Evolutionary conservation across 2,888 invertebrate genomes (phyloP), one percentile per base, ranked within the genome.

Genomic region (Callyntrura sp.): DNA sequence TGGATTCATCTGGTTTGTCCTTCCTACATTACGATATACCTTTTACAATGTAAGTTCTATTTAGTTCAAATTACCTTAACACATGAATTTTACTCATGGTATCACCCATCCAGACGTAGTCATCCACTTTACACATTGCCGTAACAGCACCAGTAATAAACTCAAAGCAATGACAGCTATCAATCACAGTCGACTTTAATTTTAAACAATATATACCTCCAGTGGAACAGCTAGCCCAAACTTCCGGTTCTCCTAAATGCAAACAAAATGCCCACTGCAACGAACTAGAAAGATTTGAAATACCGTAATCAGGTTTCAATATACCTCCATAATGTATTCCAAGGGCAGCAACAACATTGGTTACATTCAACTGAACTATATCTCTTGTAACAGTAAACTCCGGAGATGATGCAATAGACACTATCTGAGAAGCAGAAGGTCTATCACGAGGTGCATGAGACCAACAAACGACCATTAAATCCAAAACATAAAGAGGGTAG

Each of bases 401-500:
- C 0, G 99, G 98, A 1, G 98, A 98, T 1, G 97, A 97, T 0
- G 97, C 97, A 90, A 98, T 97, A 1, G 97, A 97, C n/a, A 98
- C 98, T 35, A 99, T 97, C 94, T 99, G 98, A 93, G 98, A 98
- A 5, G 99, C 98, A 0, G 98, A 97, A 0, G 99, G 99, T 8
- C 99, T 96, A 94, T 97, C 97, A 94, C 96, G 94, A 0, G 96
- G 96, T 65, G 95, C 95, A 85, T 98, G 98, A 14, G 97, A 96
- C 99, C 99, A 99, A 94, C 99, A 99, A 9, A 98, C 96, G 0
- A 98, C 98, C 98, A 99, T 99, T 79, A 98, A 95, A 94, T 99
- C 99, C 85, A 99, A 95, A 94, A 98, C 96, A 94, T 98, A 97
- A 94, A 97, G 97, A 0, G 98, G 98, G 95, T 97, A 98, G 82